These are phyloP conservation scores for Archilochus colubris DNA, from an alignment of 2,113 vertebrate species.

Conservation along the genomic window DNA sequence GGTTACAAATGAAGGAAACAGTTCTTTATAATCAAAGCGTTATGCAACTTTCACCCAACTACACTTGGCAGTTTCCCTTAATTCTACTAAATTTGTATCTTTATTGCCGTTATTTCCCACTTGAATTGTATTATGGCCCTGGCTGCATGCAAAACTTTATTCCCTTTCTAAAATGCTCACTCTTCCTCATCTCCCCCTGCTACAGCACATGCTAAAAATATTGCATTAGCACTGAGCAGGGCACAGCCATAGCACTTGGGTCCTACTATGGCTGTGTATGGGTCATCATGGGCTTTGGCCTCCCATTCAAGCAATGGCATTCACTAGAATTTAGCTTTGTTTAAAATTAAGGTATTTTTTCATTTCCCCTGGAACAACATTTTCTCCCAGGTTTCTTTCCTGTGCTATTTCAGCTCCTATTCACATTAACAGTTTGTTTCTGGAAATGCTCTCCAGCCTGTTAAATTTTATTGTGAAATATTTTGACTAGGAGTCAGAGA, in stretches of 20 bases:
- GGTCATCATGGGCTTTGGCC: not conserved
- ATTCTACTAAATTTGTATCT: not conserved
- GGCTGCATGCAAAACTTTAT: not conserved
- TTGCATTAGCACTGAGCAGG: not conserved
- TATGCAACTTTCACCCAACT: not conserved
- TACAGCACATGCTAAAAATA: not conserved
- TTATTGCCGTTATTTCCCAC: not conserved
- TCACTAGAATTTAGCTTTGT: not conserved
- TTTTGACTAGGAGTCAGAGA: slow-evolving; percentile 49
- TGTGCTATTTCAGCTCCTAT: slow-evolving; percentile 21
- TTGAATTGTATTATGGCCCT: not conserved
- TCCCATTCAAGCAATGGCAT: not conserved
- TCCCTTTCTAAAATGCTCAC: not conserved
- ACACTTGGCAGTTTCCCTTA: not conserved
- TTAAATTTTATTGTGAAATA: slow-evolving; percentile 47
- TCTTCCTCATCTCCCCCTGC: not conserved
- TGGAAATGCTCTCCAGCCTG: slow-evolving; percentile 28
- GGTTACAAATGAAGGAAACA: not conserved
- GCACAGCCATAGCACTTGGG: not conserved
- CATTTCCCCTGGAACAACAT: not conserved
- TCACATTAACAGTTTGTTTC: slow-evolving; percentile 22
- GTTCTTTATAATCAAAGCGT: not conserved
- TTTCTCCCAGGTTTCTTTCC: slow-evolving; percentile 29
- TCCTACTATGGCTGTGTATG: not conserved
- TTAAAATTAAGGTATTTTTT: not conserved